Evolutionary conservation across 2,888 invertebrate species (phyloP), one percentile per base, ranked within the genome.

Genomic region (Diarsia rubi): DNA sequence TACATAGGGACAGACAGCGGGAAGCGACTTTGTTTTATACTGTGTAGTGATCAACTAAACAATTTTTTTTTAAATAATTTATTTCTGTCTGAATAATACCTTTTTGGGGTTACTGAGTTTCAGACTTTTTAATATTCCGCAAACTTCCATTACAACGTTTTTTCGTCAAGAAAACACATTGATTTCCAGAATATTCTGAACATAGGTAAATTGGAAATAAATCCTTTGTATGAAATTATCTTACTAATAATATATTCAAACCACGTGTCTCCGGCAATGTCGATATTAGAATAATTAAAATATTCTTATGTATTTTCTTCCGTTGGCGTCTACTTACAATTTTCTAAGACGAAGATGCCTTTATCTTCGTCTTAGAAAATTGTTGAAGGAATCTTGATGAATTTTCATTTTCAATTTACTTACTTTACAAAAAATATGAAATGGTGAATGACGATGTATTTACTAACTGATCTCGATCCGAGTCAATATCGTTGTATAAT

Each of bases 181-280:
- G 24, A 45, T 65, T 64, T 60, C 42, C 31, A 47, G 21, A 63
- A 27, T 57, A 4, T 66, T 60, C 59, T 79, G 16, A 60, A 21
- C 24, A 21, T n/a, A 60, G 42, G 27, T 54, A 45, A 45, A 44
- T 54, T 65, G 19, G 3, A 57, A 62, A 62, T 52, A 80, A 59
- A 69, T 68, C 37, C 75, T 42, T n/a, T 63, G 19, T 52, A 82
- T 81, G 76, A 81, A 84, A 84, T 81, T 70, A 81, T 75, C 47
- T 27, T 27, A 21, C 52, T 81, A 66, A 54, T 82, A 69, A 75
- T 74, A 52, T n/a, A 84, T 81, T 81, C 68, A 6, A 37, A 71
- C 5, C 76, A 66, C 42, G 57, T 66, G 24, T 71, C 31, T 71
- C 12, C 24, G 44, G 59, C 75, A 81, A 81, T 81, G 68, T 75